Evolutionary conservation across 1,140 invertebrate genomes (phyloP).

Genomic region (Zaprionus nigranus): DNA sequence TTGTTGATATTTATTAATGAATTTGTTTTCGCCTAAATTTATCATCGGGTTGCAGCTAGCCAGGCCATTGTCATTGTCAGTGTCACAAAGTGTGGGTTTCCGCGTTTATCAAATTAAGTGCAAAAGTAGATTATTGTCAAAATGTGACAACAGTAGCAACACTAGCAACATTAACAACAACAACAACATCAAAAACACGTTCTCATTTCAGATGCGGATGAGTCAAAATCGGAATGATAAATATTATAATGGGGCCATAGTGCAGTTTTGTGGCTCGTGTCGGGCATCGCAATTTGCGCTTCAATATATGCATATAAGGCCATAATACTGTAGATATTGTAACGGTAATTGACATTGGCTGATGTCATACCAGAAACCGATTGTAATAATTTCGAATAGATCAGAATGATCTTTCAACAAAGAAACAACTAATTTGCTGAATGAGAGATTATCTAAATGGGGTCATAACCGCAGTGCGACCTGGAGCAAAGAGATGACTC

Average conservation of each 20-base stretch:
- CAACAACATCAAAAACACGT: slow-evolving; percentile 1
- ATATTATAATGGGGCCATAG: slow-evolving; percentile 22
- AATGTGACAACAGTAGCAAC: slow-evolving; percentile 53
- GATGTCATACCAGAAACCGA: slow-evolving; percentile 39
- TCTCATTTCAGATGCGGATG: slow-evolving; percentile 25
- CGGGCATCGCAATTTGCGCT: slow-evolving; percentile 6
- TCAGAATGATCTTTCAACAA: not conserved
- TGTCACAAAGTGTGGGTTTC: slow-evolving; percentile 45
- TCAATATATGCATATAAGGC: slow-evolving; percentile 17
- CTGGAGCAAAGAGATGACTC: not conserved
- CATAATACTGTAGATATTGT: slow-evolving; percentile 20
- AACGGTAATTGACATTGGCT: slow-evolving; percentile 27
- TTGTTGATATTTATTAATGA: slow-evolving; percentile 52
- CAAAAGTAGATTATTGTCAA: slow-evolving; percentile 61
- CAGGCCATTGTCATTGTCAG: slow-evolving; percentile 24
- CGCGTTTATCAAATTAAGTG: slow-evolving; percentile 61
- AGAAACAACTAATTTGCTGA: not conserved
- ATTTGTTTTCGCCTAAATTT: slow-evolving; percentile 33
- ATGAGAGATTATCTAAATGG: slow-evolving; percentile 7
- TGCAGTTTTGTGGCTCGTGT: slow-evolving; percentile 32
- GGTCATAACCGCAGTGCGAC: not conserved
- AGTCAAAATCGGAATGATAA: slow-evolving; percentile 26
- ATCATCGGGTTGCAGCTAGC: slow-evolving; percentile 19
- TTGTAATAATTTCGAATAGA: not conserved
- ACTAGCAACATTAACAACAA: slow-evolving; percentile 11